Percentiles rank a stretch among this genome's conserved stretches.
Conservation (phyloP, 2,797 vertebrate species). For the Lophius americanus region DNA sequence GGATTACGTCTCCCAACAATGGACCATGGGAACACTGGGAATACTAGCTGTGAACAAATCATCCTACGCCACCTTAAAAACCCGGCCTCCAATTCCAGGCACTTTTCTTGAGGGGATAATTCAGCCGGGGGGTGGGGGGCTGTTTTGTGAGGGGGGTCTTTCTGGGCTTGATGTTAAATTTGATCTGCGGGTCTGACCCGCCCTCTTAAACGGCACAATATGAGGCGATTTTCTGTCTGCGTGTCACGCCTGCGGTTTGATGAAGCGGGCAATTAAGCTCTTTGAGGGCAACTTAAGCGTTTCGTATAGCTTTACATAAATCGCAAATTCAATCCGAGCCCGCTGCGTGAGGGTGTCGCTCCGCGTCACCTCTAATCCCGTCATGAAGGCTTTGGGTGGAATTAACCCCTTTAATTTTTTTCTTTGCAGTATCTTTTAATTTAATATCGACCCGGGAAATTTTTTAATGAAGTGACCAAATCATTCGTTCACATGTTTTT, state of each 20-base stretch:
- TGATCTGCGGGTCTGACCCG: slow-evolving; percentile 54
- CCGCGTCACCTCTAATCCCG: not conserved
- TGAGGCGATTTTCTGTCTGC: slow-evolving; percentile 39
- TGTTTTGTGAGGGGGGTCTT: slow-evolving; percentile 25
- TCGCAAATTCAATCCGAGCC: slow-evolving; percentile 4
- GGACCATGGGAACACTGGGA: slow-evolving; percentile 75
- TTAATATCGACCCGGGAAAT: too few species aligned
- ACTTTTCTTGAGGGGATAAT: slow-evolving; percentile 58
- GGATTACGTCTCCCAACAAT: slow-evolving; percentile 77
- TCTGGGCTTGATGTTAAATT: slow-evolving; percentile 61
- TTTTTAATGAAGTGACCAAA: too few species aligned
- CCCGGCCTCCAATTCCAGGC: slow-evolving; percentile 39
- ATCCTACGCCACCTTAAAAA: slow-evolving; percentile 62
- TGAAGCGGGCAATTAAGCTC: slow-evolving; percentile 34
- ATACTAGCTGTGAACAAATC: slow-evolving; percentile 81
- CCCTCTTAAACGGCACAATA: slow-evolving; percentile 48
- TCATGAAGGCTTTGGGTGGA: not conserved
- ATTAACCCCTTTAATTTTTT: too few species aligned
- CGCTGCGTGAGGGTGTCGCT: not conserved
- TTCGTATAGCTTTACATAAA: slow-evolving; percentile 29
- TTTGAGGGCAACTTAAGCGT: slow-evolving; percentile 38
- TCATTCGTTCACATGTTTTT: too few species aligned
- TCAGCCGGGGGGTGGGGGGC: slow-evolving; percentile 33
- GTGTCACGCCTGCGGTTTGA: slow-evolving; percentile 35
- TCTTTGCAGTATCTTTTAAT: too few species aligned